These are phyloP conservation scores for Drosophila tristis DNA, from an alignment of 1,140 invertebrate species.

Conservation along the genomic window DNA sequence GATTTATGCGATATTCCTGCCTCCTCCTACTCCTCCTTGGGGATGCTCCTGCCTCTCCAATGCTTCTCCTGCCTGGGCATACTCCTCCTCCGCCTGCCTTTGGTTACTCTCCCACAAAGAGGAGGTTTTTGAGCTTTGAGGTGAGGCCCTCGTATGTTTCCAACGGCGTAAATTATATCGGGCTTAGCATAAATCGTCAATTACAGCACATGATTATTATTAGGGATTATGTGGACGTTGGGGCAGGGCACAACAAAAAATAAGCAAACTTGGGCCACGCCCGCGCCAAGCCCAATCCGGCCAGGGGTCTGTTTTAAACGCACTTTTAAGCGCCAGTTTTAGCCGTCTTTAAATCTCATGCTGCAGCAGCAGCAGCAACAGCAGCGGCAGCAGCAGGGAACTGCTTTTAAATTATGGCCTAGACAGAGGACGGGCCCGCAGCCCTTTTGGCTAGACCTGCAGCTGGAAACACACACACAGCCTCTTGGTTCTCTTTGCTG, in stretches of 20 bases:
- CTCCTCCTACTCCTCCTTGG: neutral
- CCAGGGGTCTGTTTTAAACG: constrained; percentile 61
- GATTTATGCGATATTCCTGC: constrained; percentile 64
- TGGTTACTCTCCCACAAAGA: too few relatives aligned
- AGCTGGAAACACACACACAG: too few relatives aligned
- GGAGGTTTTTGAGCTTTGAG: constrained; percentile 22
- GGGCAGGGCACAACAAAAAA: constrained; percentile 23
- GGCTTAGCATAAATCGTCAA: constrained; percentile 81
- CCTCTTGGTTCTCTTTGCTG: neutral
- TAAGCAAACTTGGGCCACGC: constrained; percentile 54
- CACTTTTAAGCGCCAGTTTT: constrained; percentile 76
- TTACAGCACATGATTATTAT: constrained; percentile 82
- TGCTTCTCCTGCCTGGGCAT: too few relatives aligned
- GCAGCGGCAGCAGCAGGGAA: constrained; percentile 21
- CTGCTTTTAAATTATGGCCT: constrained; percentile 63
- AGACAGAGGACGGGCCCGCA: constrained; percentile 24
- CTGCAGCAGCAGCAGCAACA: constrained; percentile 30
- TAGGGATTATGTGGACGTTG: constrained; percentile 66
- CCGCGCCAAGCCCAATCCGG: constrained; percentile 77
- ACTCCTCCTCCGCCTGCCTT: too few relatives aligned
- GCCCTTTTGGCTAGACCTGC: neutral
- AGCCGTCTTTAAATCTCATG: constrained; percentile 32
- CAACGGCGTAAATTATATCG: constrained; percentile 79
- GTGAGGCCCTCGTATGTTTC: constrained; percentile 66
- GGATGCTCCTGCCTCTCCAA: neutral